These are phyloP conservation scores for Glaucomys volans DNA, from an alignment of 2,113 vertebrate genomes.

Conservation along the genomic window DNA sequence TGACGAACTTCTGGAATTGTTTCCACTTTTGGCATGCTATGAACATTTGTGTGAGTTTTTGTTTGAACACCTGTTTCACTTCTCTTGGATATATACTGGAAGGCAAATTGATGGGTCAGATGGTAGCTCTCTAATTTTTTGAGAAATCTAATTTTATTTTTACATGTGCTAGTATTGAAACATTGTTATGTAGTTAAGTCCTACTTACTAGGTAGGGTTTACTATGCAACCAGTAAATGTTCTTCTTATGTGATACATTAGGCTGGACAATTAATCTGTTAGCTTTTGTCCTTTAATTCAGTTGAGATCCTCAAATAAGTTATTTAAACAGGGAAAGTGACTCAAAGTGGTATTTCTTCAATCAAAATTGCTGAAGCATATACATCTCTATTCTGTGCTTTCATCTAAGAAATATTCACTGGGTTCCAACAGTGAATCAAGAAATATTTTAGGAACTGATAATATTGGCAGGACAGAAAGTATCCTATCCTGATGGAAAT, in stretches of 20 bases:
- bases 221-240: background rate
- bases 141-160: background rate
- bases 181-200: background rate
- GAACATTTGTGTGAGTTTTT: background rate
- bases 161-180: background rate
- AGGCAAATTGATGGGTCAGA: background rate
- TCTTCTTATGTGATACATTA: background rate
- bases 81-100: background rate
- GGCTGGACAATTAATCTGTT: background rate
- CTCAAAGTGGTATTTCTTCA: background rate
- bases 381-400: background rate
- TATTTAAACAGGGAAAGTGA: constrained; percentile 34
- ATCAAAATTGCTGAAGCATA: background rate
- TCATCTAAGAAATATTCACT: background rate
- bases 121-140: background rate
- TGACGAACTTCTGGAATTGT: background rate
- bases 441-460: background rate
- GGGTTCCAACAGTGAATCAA: background rate
- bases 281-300: constrained; percentile 1
- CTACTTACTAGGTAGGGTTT: background rate
- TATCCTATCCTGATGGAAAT: background rate
- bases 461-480: background rate
- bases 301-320: background rate
- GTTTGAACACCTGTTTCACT: background rate
- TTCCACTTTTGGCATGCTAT: background rate